phyloP scores from a whole-genome alignment of 2,113 vertebrate species.

The Sula dactylatra region DNA sequence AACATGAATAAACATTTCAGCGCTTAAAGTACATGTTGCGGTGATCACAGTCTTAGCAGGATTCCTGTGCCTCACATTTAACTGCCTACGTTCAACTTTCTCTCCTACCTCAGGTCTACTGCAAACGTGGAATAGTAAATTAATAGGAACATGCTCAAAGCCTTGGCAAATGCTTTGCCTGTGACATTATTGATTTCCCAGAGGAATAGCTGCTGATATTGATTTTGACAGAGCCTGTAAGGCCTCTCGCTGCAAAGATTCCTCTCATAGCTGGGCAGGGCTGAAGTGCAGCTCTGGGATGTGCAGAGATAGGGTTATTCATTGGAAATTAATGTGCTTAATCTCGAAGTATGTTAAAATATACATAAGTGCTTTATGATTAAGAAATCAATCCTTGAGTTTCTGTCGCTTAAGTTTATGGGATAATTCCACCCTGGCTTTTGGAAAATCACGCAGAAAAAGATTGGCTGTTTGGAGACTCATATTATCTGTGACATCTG shows the following conservation, averaged over 20 bases:
- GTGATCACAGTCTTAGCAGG: not conserved
- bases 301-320: not conserved
- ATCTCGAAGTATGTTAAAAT: not conserved
- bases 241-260: not conserved
- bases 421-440: not conserved
- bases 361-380: not conserved
- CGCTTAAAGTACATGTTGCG: not conserved
- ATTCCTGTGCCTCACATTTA: not conserved
- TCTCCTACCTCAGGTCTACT: not conserved
- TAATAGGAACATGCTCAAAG: slow-evolving; percentile 34
- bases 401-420: not conserved
- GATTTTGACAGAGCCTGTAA: slow-evolving; percentile 12
- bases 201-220: slow-evolving; percentile 43
- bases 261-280: not conserved
- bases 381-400: slow-evolving; percentile 16
- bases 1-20: not conserved
- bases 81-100: not conserved
- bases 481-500: not conserved
- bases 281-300: not conserved
- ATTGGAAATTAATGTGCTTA: slow-evolving; percentile 25
- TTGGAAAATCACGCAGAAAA: not conserved
- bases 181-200: slow-evolving; percentile 66
- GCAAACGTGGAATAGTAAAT: slow-evolving; percentile 15
- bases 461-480: not conserved
- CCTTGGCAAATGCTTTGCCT: not conserved